Evolutionary conservation across 64 coral and sea anemone species (phyloP).

Genomic region (Hydrozoanthus tunicans): DNA sequence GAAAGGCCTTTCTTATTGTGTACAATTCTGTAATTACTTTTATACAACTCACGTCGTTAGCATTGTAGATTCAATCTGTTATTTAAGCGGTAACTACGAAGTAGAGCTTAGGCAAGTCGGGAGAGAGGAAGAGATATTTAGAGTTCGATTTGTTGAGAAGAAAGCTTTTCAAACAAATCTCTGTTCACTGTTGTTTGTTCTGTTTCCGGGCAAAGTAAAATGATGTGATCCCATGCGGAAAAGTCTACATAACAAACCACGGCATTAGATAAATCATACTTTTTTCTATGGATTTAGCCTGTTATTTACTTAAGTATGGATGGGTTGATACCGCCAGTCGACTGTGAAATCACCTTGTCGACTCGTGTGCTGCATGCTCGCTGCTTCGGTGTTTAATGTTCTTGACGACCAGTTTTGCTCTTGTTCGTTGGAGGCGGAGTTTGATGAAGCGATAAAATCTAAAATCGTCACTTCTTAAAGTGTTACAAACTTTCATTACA

Average conservation of each 20-base stretch:
- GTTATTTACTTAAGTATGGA: conserved; percentile 41
- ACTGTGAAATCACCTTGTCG: neutral
- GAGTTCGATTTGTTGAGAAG: neutral
- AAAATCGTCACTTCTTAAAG: neutral
- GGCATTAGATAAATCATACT: conserved; percentile 11
- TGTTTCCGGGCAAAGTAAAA: conserved; percentile 27
- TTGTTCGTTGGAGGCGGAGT: conserved; percentile 21
- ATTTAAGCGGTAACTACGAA: conserved; percentile 36
- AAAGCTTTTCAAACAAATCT: neutral
- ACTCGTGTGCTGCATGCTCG: neutral
- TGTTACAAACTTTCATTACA: conserved; percentile 11
- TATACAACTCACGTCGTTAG: conserved; percentile 3
- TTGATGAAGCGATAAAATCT: neutral
- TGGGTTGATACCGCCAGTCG: conserved; percentile 18
- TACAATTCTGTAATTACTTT: conserved; percentile 51
- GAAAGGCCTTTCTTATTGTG: conserved; percentile 41
- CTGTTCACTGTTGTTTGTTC: neutral
- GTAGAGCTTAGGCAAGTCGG: conserved; percentile 8
- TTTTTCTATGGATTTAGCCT: conserved; percentile 5
- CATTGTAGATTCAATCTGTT: conserved; percentile 11
- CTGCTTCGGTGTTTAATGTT: neutral
- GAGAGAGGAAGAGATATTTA: neutral
- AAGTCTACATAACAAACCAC: conserved; percentile 33
- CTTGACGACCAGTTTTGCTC: neutral
- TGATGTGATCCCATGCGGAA: conserved; percentile 39